Conservation (phyloP, 2,888 invertebrate species). For the Pristionchus maxplancki region DNA sequence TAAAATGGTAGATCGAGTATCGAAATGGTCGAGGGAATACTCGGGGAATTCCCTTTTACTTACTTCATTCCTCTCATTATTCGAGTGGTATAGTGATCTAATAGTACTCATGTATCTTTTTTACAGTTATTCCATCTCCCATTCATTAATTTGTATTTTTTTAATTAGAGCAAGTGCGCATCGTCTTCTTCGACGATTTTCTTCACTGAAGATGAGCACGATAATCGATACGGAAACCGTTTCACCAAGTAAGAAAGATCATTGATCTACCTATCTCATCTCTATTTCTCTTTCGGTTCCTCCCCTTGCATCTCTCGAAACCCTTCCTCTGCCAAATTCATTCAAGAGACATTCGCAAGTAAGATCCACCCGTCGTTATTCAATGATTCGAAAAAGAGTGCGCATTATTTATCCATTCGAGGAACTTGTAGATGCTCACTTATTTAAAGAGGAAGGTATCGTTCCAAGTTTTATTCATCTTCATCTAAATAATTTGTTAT, state of each 20-base stretch:
- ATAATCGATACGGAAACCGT: slow-evolving; percentile 27
- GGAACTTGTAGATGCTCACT: background rate
- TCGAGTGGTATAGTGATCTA: background rate
- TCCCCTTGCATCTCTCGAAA: slow-evolving; percentile 41
- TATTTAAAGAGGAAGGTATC: background rate
- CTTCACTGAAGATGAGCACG: slow-evolving; percentile 1
- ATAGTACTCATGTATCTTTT: background rate
- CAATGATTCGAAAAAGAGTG: background rate
- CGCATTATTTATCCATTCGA: background rate
- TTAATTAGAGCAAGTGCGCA: background rate
- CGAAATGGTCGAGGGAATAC: slow-evolving; percentile 1
- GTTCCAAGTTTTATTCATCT: background rate
- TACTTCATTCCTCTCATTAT: background rate
- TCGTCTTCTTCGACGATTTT: background rate
- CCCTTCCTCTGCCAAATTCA: slow-evolving; percentile 33
- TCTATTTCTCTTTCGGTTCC: slow-evolving; percentile 27
- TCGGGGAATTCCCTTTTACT: background rate
- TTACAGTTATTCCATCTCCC: background rate
- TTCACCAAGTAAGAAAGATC: slow-evolving; percentile 3
- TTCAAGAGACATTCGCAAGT: slow-evolving; percentile 28
- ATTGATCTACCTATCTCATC: slow-evolving; percentile 30
- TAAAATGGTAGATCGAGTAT: slow-evolving; percentile 41
- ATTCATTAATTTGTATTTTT: background rate
- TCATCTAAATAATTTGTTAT: background rate
- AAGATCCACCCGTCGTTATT: background rate